Evolutionary conservation across 2,888 invertebrate genomes (phyloP).

Genomic region (Drosophila acutilabella): DNA sequence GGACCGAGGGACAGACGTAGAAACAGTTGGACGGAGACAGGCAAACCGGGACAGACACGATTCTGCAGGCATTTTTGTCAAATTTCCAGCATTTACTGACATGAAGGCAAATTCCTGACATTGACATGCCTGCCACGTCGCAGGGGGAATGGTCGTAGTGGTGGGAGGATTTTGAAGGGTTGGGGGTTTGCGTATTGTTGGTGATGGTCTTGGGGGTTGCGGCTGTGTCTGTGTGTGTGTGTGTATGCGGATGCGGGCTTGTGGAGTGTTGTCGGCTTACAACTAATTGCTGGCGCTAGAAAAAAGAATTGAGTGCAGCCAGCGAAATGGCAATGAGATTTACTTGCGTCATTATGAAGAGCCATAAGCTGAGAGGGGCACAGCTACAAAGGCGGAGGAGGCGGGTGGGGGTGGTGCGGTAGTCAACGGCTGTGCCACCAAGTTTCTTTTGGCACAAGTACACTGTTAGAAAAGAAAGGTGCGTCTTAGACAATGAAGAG

Average conservation of each 20-base stretch:
- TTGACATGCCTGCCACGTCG: slow-evolving; percentile 36
- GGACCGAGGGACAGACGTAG: neutral
- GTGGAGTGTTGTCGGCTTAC: slow-evolving; percentile 48
- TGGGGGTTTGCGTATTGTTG: neutral
- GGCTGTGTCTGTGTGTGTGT: neutral
- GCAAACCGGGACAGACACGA: neutral
- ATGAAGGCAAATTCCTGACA: slow-evolving; percentile 69
- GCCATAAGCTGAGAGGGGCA: slow-evolving; percentile 47
- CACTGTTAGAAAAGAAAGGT: neutral
- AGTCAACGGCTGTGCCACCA: slow-evolving; percentile 10
- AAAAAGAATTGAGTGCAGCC: slow-evolving; percentile 67
- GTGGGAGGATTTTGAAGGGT: neutral
- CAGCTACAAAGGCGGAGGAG: neutral
- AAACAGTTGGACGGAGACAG: neutral
- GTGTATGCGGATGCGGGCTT: slow-evolving; percentile 5
- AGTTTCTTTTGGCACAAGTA: slow-evolving; percentile 47
- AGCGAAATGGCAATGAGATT: slow-evolving; percentile 77
- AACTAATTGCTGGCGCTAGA: slow-evolving; percentile 71
- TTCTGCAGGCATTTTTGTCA: slow-evolving; percentile 68
- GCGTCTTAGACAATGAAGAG: no score
- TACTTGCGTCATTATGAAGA: slow-evolving; percentile 75
- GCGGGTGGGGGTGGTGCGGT: neutral
- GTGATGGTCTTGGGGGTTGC: neutral
- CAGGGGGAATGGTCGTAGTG: neutral
- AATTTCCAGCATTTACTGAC: slow-evolving; percentile 70